A percentile compares a stretch with the other conserved stretches of the same genome.
These are phyloP conservation scores for Archivesica marissinica DNA, from an alignment of 1,140 invertebrate species.

Conservation along the genomic window DNA sequence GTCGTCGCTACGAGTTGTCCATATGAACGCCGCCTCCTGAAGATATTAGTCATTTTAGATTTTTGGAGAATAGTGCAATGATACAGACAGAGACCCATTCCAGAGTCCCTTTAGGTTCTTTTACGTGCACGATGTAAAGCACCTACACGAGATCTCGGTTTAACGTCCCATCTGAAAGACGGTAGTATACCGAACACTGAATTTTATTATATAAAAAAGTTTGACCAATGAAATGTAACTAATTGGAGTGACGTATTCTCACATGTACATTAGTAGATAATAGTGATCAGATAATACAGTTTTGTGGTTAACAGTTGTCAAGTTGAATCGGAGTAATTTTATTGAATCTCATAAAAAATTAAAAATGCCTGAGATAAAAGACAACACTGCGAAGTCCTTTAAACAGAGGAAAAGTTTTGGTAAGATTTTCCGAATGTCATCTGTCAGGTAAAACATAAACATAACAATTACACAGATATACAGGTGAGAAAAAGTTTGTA, in stretches of 20 bases:
- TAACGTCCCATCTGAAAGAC: too few relatives aligned
- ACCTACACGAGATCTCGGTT: too few relatives aligned
- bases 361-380: constrained; percentile 69
- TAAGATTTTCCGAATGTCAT: constrained; percentile 64
- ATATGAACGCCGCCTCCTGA: too few relatives aligned
- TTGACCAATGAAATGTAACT: not conserved
- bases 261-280: constrained; percentile 21
- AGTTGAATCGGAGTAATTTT: not conserved
- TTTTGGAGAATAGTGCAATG: too few relatives aligned
- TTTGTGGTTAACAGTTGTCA: not conserved
- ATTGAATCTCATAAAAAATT: constrained; percentile 15
- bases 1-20: too few relatives aligned
- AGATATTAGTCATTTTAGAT: too few relatives aligned
- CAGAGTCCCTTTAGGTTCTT: too few relatives aligned
- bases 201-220: not conserved
- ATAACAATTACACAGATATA: not conserved
- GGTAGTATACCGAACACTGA: too few relatives aligned
- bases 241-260: not conserved
- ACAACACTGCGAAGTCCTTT: constrained; percentile 69
- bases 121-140: too few relatives aligned
- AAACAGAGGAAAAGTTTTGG: constrained; percentile 79
- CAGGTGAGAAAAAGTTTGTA: not conserved
- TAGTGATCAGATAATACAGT: not conserved
- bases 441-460: too few relatives aligned
- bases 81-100: too few relatives aligned